phyloP scores from a whole-genome alignment of 92 coral and sea anemone genomes.

The Bergia sp. region DNA sequence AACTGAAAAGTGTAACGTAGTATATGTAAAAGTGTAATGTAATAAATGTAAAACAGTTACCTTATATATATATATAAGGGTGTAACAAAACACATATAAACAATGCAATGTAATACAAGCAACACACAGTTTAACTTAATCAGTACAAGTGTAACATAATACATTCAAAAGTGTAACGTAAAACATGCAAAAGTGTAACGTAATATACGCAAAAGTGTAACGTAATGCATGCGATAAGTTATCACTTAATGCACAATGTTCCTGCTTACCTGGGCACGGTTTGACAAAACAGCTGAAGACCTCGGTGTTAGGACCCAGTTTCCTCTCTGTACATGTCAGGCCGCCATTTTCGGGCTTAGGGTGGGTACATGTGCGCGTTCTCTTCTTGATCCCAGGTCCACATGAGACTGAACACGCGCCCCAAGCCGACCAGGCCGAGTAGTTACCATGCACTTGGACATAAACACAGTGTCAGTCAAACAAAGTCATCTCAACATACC shows the following conservation, averaged over 20 bases:
- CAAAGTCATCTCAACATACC: neutral
- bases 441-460: slow-evolving; percentile 80
- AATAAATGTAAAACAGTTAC: too few relatives aligned
- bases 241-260: neutral
- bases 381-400: slow-evolving; percentile 73
- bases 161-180: too few relatives aligned
- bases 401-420: slow-evolving; percentile 82
- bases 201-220: too few relatives aligned
- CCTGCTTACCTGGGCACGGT: slow-evolving; percentile 71
- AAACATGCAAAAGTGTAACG: too few relatives aligned
- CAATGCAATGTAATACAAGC: too few relatives aligned
- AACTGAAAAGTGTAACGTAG: too few relatives aligned
- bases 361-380: slow-evolving; percentile 80
- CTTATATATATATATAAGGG: too few relatives aligned
- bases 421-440: slow-evolving; percentile 83
- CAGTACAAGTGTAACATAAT: too few relatives aligned
- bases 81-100: too few relatives aligned
- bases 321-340: slow-evolving; percentile 72
- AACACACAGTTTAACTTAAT: too few relatives aligned
- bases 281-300: slow-evolving; percentile 59
- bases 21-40: too few relatives aligned
- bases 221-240: neutral
- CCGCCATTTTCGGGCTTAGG: slow-evolving; percentile 91
- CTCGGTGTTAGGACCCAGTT: slow-evolving; percentile 80
- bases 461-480: neutral